These are phyloP conservation scores for Vesta saturnalis DNA, from an alignment of 2,888 invertebrate species.

Conservation along the genomic window DNA sequence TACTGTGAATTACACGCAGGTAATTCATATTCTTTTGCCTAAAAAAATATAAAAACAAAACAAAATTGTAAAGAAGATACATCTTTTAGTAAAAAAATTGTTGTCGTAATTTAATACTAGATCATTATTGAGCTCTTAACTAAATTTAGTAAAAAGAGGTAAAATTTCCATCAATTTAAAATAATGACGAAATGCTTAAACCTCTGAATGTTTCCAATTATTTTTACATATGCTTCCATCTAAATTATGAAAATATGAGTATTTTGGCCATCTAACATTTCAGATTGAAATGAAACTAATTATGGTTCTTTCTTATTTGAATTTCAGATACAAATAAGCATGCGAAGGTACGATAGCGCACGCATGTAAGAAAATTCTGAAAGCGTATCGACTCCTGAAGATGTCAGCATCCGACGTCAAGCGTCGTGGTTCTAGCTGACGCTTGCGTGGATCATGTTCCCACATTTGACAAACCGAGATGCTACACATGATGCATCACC, in stretches of 20 bases:
- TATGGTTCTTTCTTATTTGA: not conserved
- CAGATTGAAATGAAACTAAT: not conserved
- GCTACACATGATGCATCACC: conserved; percentile 37
- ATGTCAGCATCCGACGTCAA: conserved; percentile 50
- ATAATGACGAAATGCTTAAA: not conserved
- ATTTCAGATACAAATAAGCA: not conserved
- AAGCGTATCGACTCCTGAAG: conserved; percentile 50
- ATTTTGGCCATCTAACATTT: not conserved
- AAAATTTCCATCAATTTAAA: not conserved
- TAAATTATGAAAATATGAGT: not conserved
- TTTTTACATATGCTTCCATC: too few relatives aligned
- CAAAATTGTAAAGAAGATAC: too few relatives aligned
- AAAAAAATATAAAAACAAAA: too few relatives aligned
- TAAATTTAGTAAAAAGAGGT: not conserved
- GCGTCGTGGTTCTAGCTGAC: conserved; percentile 38
- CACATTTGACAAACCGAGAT: conserved; percentile 51
- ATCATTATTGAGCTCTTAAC: not conserved
- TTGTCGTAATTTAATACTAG: not conserved
- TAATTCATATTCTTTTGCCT: too few relatives aligned
- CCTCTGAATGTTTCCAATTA: too few relatives aligned
- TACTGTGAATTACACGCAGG: too few relatives aligned
- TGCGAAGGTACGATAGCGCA: conserved; percentile 30
- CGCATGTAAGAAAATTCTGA: conserved; percentile 40
- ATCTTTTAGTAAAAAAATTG: not conserved
- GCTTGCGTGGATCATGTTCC: conserved; percentile 49